Percentiles rank a stretch among this genome's conserved stretches.
Evolutionary conservation across 2,888 invertebrate species (phyloP).

Genomic region (Heliconius erato): DNA sequence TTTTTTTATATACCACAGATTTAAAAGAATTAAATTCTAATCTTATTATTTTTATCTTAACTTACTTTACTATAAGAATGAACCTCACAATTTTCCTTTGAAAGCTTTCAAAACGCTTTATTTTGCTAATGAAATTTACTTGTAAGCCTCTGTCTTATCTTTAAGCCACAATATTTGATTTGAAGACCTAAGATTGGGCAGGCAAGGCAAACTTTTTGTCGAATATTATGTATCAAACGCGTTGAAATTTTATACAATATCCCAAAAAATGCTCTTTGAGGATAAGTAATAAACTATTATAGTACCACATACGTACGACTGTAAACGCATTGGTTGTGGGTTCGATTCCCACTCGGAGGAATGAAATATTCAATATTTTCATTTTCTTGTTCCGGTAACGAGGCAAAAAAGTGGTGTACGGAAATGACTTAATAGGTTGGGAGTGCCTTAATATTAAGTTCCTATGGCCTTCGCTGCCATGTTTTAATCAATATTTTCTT

Average conservation of each 20-base stretch:
- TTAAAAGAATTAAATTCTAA: neutral
- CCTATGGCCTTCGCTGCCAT: too few relatives aligned
- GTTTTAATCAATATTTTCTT: neutral
- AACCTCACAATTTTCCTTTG: conserved; percentile 24
- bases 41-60: conserved; percentile 14
- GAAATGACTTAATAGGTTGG: too few relatives aligned
- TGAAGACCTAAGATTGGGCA: conserved; percentile 30
- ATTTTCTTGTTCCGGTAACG: too few relatives aligned
- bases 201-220: conserved; percentile 28
- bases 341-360: too few relatives aligned
- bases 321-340: too few relatives aligned
- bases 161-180: conserved; percentile 32
- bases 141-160: conserved; percentile 31
- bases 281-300: conserved; percentile 9
- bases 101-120: conserved; percentile 29
- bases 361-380: too few relatives aligned
- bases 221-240: conserved; percentile 30
- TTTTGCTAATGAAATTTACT: conserved; percentile 40
- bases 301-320: too few relatives aligned
- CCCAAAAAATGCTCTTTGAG: neutral
- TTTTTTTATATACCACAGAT: neutral
- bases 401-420: too few relatives aligned
- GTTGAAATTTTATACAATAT: conserved; percentile 28
- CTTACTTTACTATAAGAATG: neutral
- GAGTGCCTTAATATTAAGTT: too few relatives aligned